Evolutionary conservation across 1,140 invertebrate genomes (phyloP).

Genomic region (Magallana gigas): DNA sequence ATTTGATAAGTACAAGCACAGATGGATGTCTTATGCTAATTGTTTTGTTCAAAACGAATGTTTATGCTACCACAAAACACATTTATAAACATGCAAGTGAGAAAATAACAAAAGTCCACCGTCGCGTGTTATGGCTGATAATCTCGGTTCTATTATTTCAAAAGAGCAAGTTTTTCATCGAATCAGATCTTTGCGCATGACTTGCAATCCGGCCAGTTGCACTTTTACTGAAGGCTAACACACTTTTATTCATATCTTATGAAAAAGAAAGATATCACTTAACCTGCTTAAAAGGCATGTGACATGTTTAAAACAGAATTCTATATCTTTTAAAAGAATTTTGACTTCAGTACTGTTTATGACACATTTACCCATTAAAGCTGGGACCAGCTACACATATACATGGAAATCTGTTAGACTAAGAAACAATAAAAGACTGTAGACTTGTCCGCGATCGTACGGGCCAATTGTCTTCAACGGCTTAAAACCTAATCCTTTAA

Average conservation of each 20-base stretch:
- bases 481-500: slow-evolving; percentile 26
- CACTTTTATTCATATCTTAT: slow-evolving; percentile 15
- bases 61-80: background rate
- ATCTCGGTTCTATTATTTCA: background rate
- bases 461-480: background rate
- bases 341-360: background rate
- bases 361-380: background rate
- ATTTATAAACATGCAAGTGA: slow-evolving; percentile 9
- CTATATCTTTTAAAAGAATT: background rate
- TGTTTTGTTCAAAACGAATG: background rate
- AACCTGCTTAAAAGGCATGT: background rate
- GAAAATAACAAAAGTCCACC: background rate
- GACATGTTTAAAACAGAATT: background rate
- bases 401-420: background rate
- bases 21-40: background rate
- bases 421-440: background rate
- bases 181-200: slow-evolving; percentile 10
- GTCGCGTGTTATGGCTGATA: slow-evolving; percentile 4
- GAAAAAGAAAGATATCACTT: background rate
- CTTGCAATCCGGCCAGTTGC: slow-evolving; percentile 14
- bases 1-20: background rate
- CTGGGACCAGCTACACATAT: background rate
- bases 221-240: background rate
- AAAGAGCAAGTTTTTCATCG: background rate
- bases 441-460: background rate